Conservation (phyloP, 2,888 invertebrate species). For the Drosophila anomalata region DNA sequence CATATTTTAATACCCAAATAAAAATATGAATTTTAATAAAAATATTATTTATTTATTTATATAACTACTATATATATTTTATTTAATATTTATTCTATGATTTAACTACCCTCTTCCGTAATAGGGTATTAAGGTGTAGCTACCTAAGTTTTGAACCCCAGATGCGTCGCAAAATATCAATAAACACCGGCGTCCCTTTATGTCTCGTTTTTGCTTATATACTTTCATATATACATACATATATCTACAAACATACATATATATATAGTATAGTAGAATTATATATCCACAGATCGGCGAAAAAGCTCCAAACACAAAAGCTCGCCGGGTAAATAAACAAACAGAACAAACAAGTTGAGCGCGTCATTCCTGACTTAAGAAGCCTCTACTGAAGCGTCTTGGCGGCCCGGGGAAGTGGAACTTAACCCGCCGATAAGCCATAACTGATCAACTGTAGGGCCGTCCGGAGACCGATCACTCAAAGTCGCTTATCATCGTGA, state of each 20-base stretch:
- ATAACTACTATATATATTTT: background rate
- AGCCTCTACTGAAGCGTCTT: constrained; percentile 25
- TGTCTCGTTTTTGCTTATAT: background rate
- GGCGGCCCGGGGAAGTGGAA: background rate
- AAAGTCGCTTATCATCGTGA: constrained; percentile 40
- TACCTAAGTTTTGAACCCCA: constrained; percentile 9
- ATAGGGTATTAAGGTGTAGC: background rate
- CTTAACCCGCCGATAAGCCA: constrained; percentile 8
- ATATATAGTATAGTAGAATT: background rate
- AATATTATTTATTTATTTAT: too few relatives aligned
- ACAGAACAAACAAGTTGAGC: background rate
- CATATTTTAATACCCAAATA: too few relatives aligned
- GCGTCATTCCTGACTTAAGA: constrained; percentile 1
- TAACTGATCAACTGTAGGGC: constrained; percentile 18
- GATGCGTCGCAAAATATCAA: constrained; percentile 29
- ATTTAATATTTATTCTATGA: background rate
- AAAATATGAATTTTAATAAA: too few relatives aligned
- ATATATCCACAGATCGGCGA: constrained; percentile 8
- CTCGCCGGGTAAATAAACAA: constrained; percentile 31
- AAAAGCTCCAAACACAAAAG: constrained; percentile 25
- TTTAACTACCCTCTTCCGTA: background rate
- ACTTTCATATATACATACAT: background rate
- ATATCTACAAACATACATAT: too few relatives aligned
- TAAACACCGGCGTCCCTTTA: background rate
- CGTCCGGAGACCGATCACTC: constrained; percentile 6